Percentiles rank a stretch among this genome's conserved stretches.
These are phyloP conservation scores for Diogma glabrata DNA, from an alignment of 2,888 invertebrate species.

Conservation along the genomic window DNA sequence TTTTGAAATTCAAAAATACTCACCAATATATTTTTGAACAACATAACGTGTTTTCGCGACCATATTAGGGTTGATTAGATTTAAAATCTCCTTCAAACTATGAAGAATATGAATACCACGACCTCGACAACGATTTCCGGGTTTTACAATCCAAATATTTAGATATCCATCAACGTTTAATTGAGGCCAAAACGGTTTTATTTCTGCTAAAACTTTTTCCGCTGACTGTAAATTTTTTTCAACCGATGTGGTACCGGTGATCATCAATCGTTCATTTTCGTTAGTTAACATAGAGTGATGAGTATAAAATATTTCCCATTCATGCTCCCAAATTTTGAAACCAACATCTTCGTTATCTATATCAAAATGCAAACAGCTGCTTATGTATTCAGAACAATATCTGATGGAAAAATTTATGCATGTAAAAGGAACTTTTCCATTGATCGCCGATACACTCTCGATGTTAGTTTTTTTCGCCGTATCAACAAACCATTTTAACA, in stretches of 20 bases:
- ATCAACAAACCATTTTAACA: constrained; percentile 65
- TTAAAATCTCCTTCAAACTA: constrained; percentile 72
- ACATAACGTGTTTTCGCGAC: constrained; percentile 69
- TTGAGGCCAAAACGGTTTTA: constrained; percentile 68
- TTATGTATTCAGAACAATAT: constrained; percentile 66
- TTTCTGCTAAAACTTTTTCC: constrained; percentile 49
- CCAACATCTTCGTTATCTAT: constrained; percentile 56
- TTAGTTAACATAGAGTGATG: constrained; percentile 57
- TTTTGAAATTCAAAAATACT: constrained; percentile 21
- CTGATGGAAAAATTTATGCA: constrained; percentile 72
- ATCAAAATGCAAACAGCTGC: constrained; percentile 59
- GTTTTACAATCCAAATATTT: constrained; percentile 93
- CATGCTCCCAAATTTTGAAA: constrained; percentile 61
- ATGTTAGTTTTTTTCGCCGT: constrained; percentile 44
- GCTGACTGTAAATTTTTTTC: constrained; percentile 36
- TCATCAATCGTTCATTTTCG: constrained; percentile 43
- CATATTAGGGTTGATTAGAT: constrained; percentile 54
- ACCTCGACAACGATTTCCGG: constrained; percentile 86
- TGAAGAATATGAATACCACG: constrained; percentile 81
- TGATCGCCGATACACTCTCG: constrained; percentile 41
- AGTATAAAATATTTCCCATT: constrained; percentile 79
- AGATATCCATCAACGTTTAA: constrained; percentile 71
- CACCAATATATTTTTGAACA: constrained; percentile 92
- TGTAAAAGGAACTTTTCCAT: constrained; percentile 58
- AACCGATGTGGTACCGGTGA: constrained; percentile 26